These are phyloP conservation scores for Lanistes nyassanus DNA, from an alignment of 1,140 invertebrate species.

Conservation along the genomic window DNA sequence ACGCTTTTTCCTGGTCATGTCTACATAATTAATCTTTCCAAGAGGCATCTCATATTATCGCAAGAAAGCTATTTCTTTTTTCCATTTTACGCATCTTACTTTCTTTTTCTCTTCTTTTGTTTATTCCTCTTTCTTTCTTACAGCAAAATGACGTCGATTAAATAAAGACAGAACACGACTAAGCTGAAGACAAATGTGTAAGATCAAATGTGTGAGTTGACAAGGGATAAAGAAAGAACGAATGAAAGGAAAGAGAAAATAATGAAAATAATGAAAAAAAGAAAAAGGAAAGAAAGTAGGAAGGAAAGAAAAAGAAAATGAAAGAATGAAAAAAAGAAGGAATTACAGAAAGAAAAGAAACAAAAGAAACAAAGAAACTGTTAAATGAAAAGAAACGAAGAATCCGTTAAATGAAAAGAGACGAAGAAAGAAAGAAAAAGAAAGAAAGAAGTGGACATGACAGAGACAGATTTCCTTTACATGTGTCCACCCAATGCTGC, in stretches of 20 bases:
- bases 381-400: no score
- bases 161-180: no score
- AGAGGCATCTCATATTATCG: no score
- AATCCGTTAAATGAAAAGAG: neutral
- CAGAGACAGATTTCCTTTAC: no score
- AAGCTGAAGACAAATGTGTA: no score
- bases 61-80: no score
- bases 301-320: neutral
- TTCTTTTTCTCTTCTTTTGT: neutral
- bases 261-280: neutral
- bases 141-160: no score
- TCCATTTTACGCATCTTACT: neutral
- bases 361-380: neutral
- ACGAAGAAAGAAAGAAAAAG: neutral
- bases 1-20: no score
- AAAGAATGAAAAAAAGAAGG: neutral
- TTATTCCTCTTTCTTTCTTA: neutral
- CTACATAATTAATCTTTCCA: no score
- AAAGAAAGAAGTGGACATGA: neutral
- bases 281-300: neutral
- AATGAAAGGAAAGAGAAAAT: neutral
- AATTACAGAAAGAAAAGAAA: neutral
- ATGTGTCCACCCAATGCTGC: no score
- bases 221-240: neutral
- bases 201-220: neutral